Evolutionary conservation across 2,797 vertebrate genomes (phyloP).

Genomic region (Botia almorhae): DNA sequence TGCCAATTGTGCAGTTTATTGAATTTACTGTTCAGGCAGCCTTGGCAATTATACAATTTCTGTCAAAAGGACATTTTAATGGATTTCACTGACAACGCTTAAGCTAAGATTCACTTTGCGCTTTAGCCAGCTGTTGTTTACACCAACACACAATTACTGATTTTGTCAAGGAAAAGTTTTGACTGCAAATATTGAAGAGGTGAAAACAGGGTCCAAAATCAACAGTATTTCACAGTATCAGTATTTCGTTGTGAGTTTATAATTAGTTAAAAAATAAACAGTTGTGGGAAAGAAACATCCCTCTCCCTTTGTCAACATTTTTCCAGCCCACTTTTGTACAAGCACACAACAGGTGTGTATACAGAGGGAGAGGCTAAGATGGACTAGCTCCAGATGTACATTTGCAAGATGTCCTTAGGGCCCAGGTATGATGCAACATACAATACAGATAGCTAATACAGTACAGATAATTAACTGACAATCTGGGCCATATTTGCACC

Average conservation of each 20-base stretch:
- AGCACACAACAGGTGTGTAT: neutral
- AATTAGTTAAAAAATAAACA: no score
- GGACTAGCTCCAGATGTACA: no score
- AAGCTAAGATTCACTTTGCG: neutral
- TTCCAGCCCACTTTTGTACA: neutral
- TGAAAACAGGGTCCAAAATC: neutral
- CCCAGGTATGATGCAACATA: neutral
- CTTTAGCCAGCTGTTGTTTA: neutral
- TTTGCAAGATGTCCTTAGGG: neutral
- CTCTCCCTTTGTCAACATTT: conserved; percentile 12
- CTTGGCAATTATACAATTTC: neutral
- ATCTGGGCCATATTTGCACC: neutral
- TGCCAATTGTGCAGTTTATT: neutral
- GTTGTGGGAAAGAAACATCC: neutral
- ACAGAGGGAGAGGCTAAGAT: no score
- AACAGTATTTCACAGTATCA: no score
- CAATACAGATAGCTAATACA: neutral
- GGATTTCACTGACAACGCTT: neutral
- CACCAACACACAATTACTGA: neutral
- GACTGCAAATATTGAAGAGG: neutral
- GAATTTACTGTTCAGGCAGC: neutral
- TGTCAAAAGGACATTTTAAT: conserved; percentile 4
- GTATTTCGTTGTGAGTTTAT: no score
- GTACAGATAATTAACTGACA: neutral
- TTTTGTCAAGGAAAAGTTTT: neutral